A percentile compares a stretch with the other conserved stretches of the same genome.
phyloP scores from a whole-genome alignment of 2,888 invertebrate genomes.

The Melanchra persicariae region DNA sequence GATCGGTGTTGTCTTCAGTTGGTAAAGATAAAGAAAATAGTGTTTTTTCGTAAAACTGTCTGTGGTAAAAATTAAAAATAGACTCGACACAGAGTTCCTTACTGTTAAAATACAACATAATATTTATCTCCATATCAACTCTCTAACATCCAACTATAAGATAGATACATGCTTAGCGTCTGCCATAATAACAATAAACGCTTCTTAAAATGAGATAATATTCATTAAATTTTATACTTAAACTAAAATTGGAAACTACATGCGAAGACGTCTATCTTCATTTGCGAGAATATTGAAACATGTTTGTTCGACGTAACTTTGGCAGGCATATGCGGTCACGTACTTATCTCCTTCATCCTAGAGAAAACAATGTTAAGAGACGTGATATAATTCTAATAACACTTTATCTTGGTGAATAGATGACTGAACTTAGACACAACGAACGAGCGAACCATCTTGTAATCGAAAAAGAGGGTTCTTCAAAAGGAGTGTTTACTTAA shows the following conservation, averaged over 20 bases:
- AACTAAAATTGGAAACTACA: slow-evolving; percentile 34
- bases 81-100: not conserved
- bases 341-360: slow-evolving; percentile 63
- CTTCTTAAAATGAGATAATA: slow-evolving; percentile 32
- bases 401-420: slow-evolving; percentile 3
- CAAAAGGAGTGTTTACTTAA: not conserved
- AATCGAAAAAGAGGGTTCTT: not conserved
- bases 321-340: slow-evolving; percentile 67
- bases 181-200: slow-evolving; percentile 45
- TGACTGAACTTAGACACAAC: not conserved
- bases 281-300: slow-evolving; percentile 26
- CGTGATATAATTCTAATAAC: slow-evolving; percentile 39
- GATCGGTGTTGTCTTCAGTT: slow-evolving; percentile 24
- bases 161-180: slow-evolving; percentile 37
- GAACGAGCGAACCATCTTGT: not conserved
- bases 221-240: slow-evolving; percentile 30
- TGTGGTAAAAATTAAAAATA: not conserved
- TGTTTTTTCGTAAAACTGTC: not conserved
- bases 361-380: slow-evolving; percentile 66
- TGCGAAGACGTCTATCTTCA: slow-evolving; percentile 13
- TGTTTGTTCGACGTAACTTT: slow-evolving; percentile 63
- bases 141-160: slow-evolving; percentile 54
- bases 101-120: slow-evolving; percentile 34
- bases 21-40: not conserved
- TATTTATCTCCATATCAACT: slow-evolving; percentile 49